Percentiles rank a stretch among this genome's conserved stretches.
phyloP scores from a whole-genome alignment of 1,140 invertebrate genomes.

The Radopholus similis region DNA sequence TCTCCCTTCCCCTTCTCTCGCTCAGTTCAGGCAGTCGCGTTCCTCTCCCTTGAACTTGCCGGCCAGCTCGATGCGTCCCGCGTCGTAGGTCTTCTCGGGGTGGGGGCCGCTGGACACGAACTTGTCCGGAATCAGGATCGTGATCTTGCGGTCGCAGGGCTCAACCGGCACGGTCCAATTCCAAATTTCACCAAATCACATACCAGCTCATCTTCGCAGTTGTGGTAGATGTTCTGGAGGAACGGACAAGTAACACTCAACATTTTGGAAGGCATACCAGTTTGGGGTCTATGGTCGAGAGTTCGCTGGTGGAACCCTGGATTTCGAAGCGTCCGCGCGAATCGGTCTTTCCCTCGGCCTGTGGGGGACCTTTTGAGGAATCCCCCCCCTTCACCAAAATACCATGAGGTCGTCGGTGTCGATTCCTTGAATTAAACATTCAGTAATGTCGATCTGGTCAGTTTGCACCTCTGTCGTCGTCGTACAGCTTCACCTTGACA shows the following conservation, averaged over 20 bases:
- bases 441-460: not conserved
- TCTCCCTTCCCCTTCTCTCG: not conserved
- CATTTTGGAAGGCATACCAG: conserved; percentile 10
- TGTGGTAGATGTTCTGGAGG: conserved; percentile 48
- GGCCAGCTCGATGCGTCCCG: conserved; percentile 46
- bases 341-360: conserved; percentile 33
- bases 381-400: conserved; percentile 22
- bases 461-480: conserved; percentile 39
- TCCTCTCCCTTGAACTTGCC: conserved; percentile 52
- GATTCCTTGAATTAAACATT: conserved; percentile 7
- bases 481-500: conserved; percentile 47
- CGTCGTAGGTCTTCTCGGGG: conserved; percentile 45
- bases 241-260: not conserved
- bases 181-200: not conserved
- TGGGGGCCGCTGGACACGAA: conserved; percentile 46
- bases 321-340: conserved; percentile 44
- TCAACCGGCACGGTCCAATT: conserved; percentile 16
- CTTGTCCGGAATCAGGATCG: conserved; percentile 51
- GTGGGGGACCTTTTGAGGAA: conserved; percentile 31
- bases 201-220: conserved; percentile 41
- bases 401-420: conserved; percentile 33
- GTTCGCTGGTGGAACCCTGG: conserved; percentile 44
- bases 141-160: conserved; percentile 54
- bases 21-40: conserved; percentile 51
- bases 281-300: conserved; percentile 56